Evolutionary conservation across 2,797 vertebrate genomes (phyloP).

Genomic region (Toxotes lorentzi): DNA sequence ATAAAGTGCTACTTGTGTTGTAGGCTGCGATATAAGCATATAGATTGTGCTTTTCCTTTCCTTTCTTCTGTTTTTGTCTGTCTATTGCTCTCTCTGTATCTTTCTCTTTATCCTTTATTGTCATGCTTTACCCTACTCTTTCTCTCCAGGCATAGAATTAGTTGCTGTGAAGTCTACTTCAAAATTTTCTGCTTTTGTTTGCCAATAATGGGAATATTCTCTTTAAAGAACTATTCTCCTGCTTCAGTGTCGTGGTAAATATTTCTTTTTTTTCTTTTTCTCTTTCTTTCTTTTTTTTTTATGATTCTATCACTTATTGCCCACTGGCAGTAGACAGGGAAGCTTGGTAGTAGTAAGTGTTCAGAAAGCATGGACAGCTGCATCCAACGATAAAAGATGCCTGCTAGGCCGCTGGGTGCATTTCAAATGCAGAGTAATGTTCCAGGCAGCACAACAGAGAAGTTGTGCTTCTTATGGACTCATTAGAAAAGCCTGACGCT

Average conservation of each 20-base stretch:
- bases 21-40: slow-evolving; percentile 74
- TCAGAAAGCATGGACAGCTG: slow-evolving; percentile 82
- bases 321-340: slow-evolving; percentile 70
- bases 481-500: slow-evolving; percentile 79
- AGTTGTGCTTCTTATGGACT: slow-evolving; percentile 81
- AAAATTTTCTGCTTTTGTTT: slow-evolving; percentile 73
- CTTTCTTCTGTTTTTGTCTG: slow-evolving; percentile 61
- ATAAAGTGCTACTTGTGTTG: slow-evolving; percentile 82
- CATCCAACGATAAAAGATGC: slow-evolving; percentile 83
- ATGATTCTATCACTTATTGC: slow-evolving; percentile 72
- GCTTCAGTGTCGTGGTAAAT: slow-evolving; percentile 69
- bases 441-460: slow-evolving; percentile 81
- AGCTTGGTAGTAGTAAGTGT: slow-evolving; percentile 75
- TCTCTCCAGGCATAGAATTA: slow-evolving; percentile 62
- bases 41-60: slow-evolving; percentile 67
- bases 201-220: slow-evolving; percentile 74
- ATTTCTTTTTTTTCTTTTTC: slow-evolving; percentile 44
- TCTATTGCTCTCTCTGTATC: slow-evolving; percentile 42
- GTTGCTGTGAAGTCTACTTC: slow-evolving; percentile 65
- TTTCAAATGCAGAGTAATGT: slow-evolving; percentile 84
- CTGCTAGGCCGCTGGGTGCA: slow-evolving; percentile 79
- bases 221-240: slow-evolving; percentile 69
- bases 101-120: slow-evolving; percentile 58
- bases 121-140: slow-evolving; percentile 45
- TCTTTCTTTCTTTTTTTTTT: slow-evolving; percentile 19